These are phyloP conservation scores for Barbus barbus DNA, from an alignment of 2,113 vertebrate species.

Conservation along the genomic window DNA sequence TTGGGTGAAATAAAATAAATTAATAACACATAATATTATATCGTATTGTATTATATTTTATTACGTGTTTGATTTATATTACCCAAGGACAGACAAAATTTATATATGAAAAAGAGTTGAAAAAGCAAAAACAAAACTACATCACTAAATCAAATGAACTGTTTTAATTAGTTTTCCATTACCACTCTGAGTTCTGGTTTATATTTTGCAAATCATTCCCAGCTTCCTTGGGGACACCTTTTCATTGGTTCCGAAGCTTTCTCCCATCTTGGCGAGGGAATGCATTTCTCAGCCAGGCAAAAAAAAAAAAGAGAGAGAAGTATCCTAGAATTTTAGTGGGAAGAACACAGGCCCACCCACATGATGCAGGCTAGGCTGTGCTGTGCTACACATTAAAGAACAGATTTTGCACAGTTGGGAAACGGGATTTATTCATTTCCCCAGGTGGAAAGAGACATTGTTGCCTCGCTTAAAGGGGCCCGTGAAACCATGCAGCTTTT, in stretches of 20 bases:
- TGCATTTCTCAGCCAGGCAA: conserved; percentile 58
- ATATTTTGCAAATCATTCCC: conserved; percentile 53
- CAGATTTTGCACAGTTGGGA: conserved; percentile 54
- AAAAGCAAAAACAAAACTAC: conserved; percentile 10
- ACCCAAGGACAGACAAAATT: neutral
- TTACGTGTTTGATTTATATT: neutral
- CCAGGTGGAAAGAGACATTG: conserved; percentile 82
- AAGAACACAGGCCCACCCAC: conserved; percentile 54
- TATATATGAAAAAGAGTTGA: neutral
- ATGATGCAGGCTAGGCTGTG: conserved; percentile 47
- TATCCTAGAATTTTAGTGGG: conserved; percentile 47
- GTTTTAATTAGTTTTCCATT: conserved; percentile 24
- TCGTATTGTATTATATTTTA: neutral
- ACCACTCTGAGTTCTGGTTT: conserved; percentile 37
- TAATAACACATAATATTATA: conserved; percentile 5
- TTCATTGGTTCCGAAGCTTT: conserved; percentile 26
- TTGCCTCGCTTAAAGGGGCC: conserved; percentile 80
- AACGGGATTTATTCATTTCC: conserved; percentile 68
- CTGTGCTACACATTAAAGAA: conserved; percentile 48
- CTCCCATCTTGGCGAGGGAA: conserved; percentile 43
- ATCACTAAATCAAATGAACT: neutral
- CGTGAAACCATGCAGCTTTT: conserved; percentile 84
- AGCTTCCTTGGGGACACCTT: conserved; percentile 48
- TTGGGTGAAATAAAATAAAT: too few species aligned
- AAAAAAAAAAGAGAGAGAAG: conserved; percentile 41